Evolutionary conservation across 2,113 vertebrate species (phyloP), one percentile per base, ranked within the genome.

Genomic region (Oxyura jamaicensis): DNA sequence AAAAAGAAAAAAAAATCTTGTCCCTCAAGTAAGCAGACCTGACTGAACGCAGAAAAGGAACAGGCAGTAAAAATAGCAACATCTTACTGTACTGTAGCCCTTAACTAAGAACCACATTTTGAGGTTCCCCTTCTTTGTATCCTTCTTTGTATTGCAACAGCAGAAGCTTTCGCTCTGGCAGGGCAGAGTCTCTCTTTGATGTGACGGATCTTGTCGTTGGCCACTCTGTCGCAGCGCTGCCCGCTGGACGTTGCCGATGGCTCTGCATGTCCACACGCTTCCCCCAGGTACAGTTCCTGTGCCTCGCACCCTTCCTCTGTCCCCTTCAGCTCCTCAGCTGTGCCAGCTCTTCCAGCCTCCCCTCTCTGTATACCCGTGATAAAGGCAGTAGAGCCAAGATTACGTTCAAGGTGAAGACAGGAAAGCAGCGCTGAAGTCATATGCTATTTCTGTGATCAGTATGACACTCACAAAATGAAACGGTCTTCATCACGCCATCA

Each of bases 101-200:
- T 88, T 91, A 84, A 63, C 11, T 67, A 50, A 87, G 83, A 93
- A 82, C 50, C 50, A 81, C 68, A 74, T 72, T 84, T 75, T 71
- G 80, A 93, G 60, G 73, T 91, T 95, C 83, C 73, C 56, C 65
- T 94, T 94, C 92, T 95, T 89, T 91, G 87, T 36, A 72, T 91
- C 71, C 67, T 91, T 73, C 67, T 91, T 73, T 90, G 31, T 88
- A 35, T 63, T 86, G 83, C 73, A 81, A 50, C 88, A 72, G 42
- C 56, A 81, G 88, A 69, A 93, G 65, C 69, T 90, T 71, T 91
- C 4, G 1, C 35, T 63, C 25, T 63, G 41, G 25, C 44, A 55
- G 14, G 8, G 29, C 46, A 52, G 50, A 29, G n/a, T 69, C 44
- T 88, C 41, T 46, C 76, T 72, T 56, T 39, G 23, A 1, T 29